phyloP scores from a whole-genome alignment of 2,888 invertebrate genomes.

The Diogma glabrata region DNA sequence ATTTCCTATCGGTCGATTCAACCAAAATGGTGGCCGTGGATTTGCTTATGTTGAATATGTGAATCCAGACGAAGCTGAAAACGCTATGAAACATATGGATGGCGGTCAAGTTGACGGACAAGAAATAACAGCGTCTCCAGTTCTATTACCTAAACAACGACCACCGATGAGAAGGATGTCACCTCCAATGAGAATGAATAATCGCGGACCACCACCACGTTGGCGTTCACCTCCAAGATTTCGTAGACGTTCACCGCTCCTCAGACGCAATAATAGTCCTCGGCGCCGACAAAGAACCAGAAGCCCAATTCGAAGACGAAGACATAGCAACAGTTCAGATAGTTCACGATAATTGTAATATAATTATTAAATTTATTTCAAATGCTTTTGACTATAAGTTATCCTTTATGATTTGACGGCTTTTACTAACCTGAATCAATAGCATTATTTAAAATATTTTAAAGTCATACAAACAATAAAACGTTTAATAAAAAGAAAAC shows the following conservation, averaged over 20 bases:
- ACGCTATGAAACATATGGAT: slow-evolving; percentile 99
- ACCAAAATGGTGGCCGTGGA: slow-evolving; percentile 80
- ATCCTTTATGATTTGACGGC: too few relatives aligned
- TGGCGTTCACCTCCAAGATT: slow-evolving; percentile 35
- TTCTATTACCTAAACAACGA: slow-evolving; percentile 57
- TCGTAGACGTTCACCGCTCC: slow-evolving; percentile 29
- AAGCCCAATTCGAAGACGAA: slow-evolving; percentile 33
- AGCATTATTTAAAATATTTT: too few relatives aligned
- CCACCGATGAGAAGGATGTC: slow-evolving; percentile 31
- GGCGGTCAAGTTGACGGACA: slow-evolving; percentile 96
- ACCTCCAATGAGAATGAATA: slow-evolving; percentile 24
- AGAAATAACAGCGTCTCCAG: slow-evolving; percentile 91
- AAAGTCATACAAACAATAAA: too few relatives aligned
- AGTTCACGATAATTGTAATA: slow-evolving; percentile 31
- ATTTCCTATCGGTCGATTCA: slow-evolving; percentile 77
- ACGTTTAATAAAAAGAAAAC: too few relatives aligned
- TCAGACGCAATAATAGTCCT: slow-evolving; percentile 27
- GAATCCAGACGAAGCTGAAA: slow-evolving; percentile 90
- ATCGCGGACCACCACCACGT: slow-evolving; percentile 30
- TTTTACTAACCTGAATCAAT: too few relatives aligned
- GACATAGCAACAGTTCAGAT: slow-evolving; percentile 36
- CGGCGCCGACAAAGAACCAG: slow-evolving; percentile 35
- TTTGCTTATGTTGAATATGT: slow-evolving; percentile 94
- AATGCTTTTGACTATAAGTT: too few relatives aligned
- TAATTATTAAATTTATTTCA: too few relatives aligned